Conservation (phyloP, 1,140 invertebrate genomes). For the Calephelis virginiensis region DNA sequence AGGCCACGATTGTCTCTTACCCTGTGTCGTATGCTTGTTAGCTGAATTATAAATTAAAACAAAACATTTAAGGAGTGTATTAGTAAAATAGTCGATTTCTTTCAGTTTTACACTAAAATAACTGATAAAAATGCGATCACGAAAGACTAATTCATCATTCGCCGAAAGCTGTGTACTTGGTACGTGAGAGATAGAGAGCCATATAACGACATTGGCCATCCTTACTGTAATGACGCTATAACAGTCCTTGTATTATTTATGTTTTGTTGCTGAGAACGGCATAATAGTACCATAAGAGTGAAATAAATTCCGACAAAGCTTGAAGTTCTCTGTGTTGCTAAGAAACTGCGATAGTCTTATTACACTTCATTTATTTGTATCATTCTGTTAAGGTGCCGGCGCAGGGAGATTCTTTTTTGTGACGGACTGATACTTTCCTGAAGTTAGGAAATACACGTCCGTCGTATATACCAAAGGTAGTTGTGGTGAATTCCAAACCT, state of each 20-base stretch:
- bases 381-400: no score
- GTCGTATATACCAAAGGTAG: no score
- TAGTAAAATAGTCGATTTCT: not conserved
- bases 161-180: slow-evolving; percentile 22
- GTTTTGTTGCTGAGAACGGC: slow-evolving; percentile 67
- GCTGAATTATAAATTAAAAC: no score
- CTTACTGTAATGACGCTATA: slow-evolving; percentile 64
- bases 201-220: slow-evolving; percentile 49
- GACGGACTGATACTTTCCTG: no score
- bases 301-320: slow-evolving; percentile 67
- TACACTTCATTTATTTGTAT: slow-evolving; percentile 1
- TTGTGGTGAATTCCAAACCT: no score
- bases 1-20: no score
- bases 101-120: not conserved
- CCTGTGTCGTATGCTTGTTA: no score
- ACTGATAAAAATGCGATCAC: slow-evolving; percentile 17
- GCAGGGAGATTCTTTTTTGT: no score
- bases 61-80: not conserved
- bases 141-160: slow-evolving; percentile 21
- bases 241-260: slow-evolving; percentile 69
- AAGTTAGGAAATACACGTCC: no score
- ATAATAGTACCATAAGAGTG: slow-evolving; percentile 70
- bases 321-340: slow-evolving; percentile 53
- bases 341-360: slow-evolving; percentile 48
- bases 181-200: slow-evolving; percentile 40